These are phyloP conservation scores for Catocala fraxini DNA, from an alignment of 2,888 invertebrate species.

Conservation along the genomic window DNA sequence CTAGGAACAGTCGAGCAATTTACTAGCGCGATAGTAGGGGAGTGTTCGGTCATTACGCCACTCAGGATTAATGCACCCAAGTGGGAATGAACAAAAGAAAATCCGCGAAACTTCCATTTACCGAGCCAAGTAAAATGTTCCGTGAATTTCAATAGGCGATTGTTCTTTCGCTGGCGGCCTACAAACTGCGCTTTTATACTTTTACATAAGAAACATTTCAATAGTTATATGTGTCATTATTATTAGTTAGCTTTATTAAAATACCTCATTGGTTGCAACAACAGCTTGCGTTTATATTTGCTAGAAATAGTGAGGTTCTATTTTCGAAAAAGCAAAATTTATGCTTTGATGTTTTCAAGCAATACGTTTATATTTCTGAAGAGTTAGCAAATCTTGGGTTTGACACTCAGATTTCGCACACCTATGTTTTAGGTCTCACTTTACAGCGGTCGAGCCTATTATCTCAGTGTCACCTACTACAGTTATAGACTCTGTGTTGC, in stretches of 20 bases:
- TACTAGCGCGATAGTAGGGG: constrained; percentile 70
- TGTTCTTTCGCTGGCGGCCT: constrained; percentile 43
- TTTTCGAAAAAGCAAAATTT: too few species aligned
- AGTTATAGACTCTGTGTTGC: too few species aligned
- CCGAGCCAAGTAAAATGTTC: constrained; percentile 41
- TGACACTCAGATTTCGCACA: too few species aligned
- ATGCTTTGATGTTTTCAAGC: too few species aligned
- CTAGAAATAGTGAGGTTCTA: too few species aligned
- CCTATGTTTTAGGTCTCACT: too few species aligned
- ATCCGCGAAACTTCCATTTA: constrained; percentile 44
- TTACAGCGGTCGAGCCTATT: too few species aligned
- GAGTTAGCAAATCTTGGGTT: too few species aligned
- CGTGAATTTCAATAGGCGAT: constrained; percentile 56
- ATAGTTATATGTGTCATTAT: constrained; percentile 6
- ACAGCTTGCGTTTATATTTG: too few species aligned
- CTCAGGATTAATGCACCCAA: constrained; percentile 62
- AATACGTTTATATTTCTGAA: too few species aligned
- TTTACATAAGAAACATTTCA: constrained; percentile 6
- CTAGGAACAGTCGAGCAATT: constrained; percentile 63
- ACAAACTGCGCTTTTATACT: constrained; percentile 13
- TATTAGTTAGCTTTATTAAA: constrained; percentile 2
- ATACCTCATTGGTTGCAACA: too few species aligned
- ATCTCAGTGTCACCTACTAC: too few species aligned
- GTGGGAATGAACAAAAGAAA: constrained; percentile 47
- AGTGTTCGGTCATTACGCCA: constrained; percentile 68